These are phyloP conservation scores for Lucinisca nassula DNA, from an alignment of 2,888 invertebrate species.

Conservation along the genomic window DNA sequence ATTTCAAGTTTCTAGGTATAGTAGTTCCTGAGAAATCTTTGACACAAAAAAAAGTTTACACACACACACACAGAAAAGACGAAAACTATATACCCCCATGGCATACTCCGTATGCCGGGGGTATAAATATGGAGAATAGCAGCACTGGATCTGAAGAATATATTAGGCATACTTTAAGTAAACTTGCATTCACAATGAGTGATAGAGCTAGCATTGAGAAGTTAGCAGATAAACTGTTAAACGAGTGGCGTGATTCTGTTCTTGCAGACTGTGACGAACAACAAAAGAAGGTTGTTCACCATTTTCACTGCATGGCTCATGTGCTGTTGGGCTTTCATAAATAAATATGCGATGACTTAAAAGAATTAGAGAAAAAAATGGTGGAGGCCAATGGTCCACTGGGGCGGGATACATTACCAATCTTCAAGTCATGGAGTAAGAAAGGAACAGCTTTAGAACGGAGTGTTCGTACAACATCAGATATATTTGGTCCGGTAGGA, in stretches of 20 bases:
- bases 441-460: slow-evolving; percentile 42
- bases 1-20: no score
- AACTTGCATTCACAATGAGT: slow-evolving; percentile 16
- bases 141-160: not conserved
- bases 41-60: no score
- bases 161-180: not conserved
- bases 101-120: not conserved
- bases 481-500: slow-evolving; percentile 57
- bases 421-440: slow-evolving; percentile 42
- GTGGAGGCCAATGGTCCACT: slow-evolving; percentile 21
- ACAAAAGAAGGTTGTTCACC: slow-evolving; percentile 2
- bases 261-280: not conserved
- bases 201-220: slow-evolving; percentile 8
- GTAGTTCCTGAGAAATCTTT: no score
- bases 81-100: no score
- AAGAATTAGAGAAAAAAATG: slow-evolving; percentile 9
- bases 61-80: no score
- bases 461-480: slow-evolving; percentile 37
- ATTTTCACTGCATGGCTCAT: slow-evolving; percentile 63
- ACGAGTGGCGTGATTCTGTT: not conserved
- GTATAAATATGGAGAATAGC: not conserved
- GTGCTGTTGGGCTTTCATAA: slow-evolving; percentile 61
- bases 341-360: slow-evolving; percentile 31
- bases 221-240: not conserved
- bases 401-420: slow-evolving; percentile 34